These are phyloP conservation scores for Mus spretus DNA, from an alignment of 2,797 vertebrate species.

Conservation along the genomic window DNA sequence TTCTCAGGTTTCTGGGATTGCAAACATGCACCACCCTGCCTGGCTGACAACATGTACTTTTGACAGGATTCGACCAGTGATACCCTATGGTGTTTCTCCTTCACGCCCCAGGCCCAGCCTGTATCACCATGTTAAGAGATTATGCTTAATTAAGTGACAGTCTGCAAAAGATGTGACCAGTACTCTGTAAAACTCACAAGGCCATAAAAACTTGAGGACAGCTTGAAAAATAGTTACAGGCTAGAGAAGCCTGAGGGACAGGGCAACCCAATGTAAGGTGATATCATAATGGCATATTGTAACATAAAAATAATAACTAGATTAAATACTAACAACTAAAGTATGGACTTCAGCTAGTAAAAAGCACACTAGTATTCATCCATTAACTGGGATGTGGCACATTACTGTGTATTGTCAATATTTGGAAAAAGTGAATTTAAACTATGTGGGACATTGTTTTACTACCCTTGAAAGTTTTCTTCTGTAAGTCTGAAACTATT, in stretches of 20 bases:
- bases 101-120: not conserved
- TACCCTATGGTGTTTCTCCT: not conserved
- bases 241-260: not conserved
- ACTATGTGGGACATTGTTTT: not conserved
- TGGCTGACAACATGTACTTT: not conserved
- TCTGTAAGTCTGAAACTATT: conserved; percentile 41
- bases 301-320: conserved; percentile 23
- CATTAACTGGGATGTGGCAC: not conserved
- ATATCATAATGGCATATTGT: not conserved
- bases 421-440: not conserved
- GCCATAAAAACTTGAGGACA: not conserved
- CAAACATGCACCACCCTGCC: not conserved
- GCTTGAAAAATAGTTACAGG: not conserved
- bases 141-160: not conserved
- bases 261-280: not conserved
- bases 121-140: not conserved
- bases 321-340: not conserved
- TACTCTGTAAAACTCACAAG: not conserved
- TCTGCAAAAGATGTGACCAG: not conserved
- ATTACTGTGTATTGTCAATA: not conserved
- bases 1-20: not conserved
- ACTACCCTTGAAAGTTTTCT: not conserved
- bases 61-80: not conserved
- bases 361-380: not conserved
- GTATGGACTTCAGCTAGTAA: not conserved